Base-by-base conservation (phyloP, 2,113 vertebrate genomes). In the Chunga burmeisteri region DNA sequence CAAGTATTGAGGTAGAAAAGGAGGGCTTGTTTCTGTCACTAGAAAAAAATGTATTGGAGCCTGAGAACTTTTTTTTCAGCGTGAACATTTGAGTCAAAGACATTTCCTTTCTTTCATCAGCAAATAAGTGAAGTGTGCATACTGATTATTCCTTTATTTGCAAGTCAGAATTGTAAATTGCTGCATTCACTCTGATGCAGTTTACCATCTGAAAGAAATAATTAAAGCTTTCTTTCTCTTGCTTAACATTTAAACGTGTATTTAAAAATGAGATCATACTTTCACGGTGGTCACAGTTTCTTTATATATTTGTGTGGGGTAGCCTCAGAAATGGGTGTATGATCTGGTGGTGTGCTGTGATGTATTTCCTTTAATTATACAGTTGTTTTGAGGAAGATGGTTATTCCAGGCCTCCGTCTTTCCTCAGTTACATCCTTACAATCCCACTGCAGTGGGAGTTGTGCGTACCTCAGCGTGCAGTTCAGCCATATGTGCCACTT, bases 241-340 rank as follows among this genome's bases (percentile, higher is more conserved):
- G 80, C 92, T 87, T 58, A 70, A 85, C 88, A 78, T 86, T 75
- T 82, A 87, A 95, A 80, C 9, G 3, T 93, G 67, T 90, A 74
- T 81, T 97, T 97, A 96, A 84, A 96, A 90, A 94, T 95, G 96
- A 98, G 93, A 78, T 96, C 96, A 94, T 93, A 36, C 70, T 80
- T 94, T 55, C 91, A 20, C 8, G 84, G 94, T 88, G 94, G 85
- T 92, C 93, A 81, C 30, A 30, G 59, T 50, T 89, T 19, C 84
- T 93, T 81, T 90, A 59, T 94, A 32, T 87, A 72, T 93, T 75
- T 73, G 62, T 68, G 91, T 19, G 91, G 73, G n/a, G 67, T 34
- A 62, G 96, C 92, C 91, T 97, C 88, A 80, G 79, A 80, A 81
- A 49, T 25, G 55, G 83, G 61, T 80, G 67, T 86, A 44, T 23